Evolutionary conservation across 2,888 invertebrate species (phyloP).

Genomic region (Stenoptilia bipunctidactyla): DNA sequence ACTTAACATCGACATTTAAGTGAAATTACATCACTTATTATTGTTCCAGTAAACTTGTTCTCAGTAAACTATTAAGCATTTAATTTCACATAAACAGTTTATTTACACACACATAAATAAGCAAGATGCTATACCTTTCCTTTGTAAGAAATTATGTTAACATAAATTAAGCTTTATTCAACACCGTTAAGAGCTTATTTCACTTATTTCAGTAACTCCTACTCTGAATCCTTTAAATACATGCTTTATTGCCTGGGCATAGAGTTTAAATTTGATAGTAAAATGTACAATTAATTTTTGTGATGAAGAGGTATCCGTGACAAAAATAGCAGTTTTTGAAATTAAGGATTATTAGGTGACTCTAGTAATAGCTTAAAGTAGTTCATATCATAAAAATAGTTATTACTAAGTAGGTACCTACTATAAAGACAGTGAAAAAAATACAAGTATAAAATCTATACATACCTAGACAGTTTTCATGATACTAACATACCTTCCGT

Average conservation of each 20-base stretch:
- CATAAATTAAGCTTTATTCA: slow-evolving; percentile 35
- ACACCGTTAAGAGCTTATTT: slow-evolving; percentile 8
- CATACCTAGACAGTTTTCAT: too few relatives aligned
- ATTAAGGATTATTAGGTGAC: slow-evolving; percentile 33
- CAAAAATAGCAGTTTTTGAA: slow-evolving; percentile 60
- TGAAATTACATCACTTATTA: slow-evolving; percentile 32
- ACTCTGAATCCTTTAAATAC: not conserved
- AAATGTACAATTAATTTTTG: slow-evolving; percentile 25
- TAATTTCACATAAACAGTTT: slow-evolving; percentile 57
- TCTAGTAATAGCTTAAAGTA: too few relatives aligned
- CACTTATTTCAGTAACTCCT: not conserved
- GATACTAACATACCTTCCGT: too few relatives aligned
- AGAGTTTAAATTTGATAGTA: not conserved
- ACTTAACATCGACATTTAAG: slow-evolving; percentile 11
- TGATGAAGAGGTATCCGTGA: slow-evolving; percentile 60
- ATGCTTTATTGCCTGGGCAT: not conserved
- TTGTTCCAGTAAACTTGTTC: slow-evolving; percentile 33
- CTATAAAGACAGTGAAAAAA: too few relatives aligned
- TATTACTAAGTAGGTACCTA: too few relatives aligned
- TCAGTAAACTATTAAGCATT: slow-evolving; percentile 60
- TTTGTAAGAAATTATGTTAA: slow-evolving; percentile 28
- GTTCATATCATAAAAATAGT: too few relatives aligned
- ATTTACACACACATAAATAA: slow-evolving; percentile 53
- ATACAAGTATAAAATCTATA: too few relatives aligned
- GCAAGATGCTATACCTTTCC: slow-evolving; percentile 32